Conservation (phyloP, 2,797 vertebrate species). For the Sciurus vulgaris region DNA sequence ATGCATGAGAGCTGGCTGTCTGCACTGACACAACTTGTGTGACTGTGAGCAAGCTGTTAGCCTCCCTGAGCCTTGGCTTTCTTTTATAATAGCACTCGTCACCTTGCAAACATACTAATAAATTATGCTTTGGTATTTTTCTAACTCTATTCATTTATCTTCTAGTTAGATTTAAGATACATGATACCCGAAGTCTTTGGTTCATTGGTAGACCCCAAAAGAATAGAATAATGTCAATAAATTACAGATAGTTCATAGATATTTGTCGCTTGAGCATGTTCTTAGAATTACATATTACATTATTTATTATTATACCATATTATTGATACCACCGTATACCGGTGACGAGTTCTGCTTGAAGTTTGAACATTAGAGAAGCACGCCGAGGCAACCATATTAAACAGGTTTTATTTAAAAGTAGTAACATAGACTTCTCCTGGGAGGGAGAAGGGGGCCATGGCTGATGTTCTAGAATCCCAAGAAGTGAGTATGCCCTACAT, state of each 20-base stretch:
- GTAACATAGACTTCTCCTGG: no score
- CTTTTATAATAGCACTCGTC: neutral
- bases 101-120: neutral
- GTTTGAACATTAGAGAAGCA: no score
- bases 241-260: neutral
- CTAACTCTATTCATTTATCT: neutral
- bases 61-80: neutral
- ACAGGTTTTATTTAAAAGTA: no score
- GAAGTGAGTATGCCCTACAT: no score
- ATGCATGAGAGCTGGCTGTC: neutral
- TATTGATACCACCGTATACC: no score
- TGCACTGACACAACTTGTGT: neutral
- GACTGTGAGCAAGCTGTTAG: neutral
- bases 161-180: neutral
- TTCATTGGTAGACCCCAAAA: neutral
- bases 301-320: no score
- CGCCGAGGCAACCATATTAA: no score
- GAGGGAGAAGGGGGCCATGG: no score
- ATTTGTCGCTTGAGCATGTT: neutral
- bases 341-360: no score
- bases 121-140: neutral
- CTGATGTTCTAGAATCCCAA: no score
- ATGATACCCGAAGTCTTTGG: neutral
- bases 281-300: neutral
- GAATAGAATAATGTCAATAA: neutral